Evolutionary conservation across 2,888 invertebrate genomes (phyloP), one percentile per base, ranked within the genome.

Genomic region (Tipula lateralis): DNA sequence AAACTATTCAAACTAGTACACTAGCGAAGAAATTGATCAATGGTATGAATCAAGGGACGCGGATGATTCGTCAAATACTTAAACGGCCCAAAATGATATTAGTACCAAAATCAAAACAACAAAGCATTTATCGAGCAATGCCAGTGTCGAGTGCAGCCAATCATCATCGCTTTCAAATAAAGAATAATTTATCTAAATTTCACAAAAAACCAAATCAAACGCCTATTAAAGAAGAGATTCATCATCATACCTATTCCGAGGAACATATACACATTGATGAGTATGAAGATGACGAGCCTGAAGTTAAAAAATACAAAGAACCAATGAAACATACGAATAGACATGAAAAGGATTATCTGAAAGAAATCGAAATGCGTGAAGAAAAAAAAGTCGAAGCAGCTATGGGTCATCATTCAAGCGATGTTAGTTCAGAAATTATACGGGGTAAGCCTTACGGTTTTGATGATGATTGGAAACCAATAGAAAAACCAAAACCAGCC

Each of bases 261-360:
- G 82, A 82, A 82, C 82, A 82, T n/a, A 82, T 82, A n/a, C 82
- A 82, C 4, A 16, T 82, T 30, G n/a, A 82, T 82, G 82, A 82
- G 30, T 29, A 82, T 2, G 29, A 30, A 0, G 16, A 19, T 7
- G n/a, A 30, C 30, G 30, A 82, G 1, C 13, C n/a, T 13, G 30
- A 82, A 16, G 30, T 13, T 1, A 82, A 82, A 30, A 82, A 32
- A 82, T 1, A 29, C 6, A n/a, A 2, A n/a, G 16, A 30, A 4
- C 13, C 16, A 1, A n/a, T n/a, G 81, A 66, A 66, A 9, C 66
- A 66, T 4, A 24, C 2, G 9, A 66, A 24, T 1, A 24, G 9
- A 66, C 66, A 66, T 9, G 30, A 12, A 82, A 16, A 29, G 30
- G n/a, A n/a, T 1, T 30, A 30, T 82, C n/a, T 82, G 1, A 32